phyloP scores from a whole-genome alignment of 2,888 invertebrate species.

The Tineola bisselliella region DNA sequence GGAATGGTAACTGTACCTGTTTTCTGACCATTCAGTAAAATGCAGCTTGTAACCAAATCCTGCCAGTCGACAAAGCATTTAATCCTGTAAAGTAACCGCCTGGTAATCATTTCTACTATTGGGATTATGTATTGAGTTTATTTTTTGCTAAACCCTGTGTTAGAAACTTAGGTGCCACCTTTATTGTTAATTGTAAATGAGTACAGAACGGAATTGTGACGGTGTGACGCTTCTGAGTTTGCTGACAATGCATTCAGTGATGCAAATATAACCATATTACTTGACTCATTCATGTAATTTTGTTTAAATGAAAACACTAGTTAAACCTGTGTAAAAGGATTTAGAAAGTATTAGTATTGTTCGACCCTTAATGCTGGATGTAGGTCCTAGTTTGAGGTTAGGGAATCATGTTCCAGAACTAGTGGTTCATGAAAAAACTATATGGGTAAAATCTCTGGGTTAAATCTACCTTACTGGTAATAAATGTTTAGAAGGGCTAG shows the following conservation, averaged over 20 bases:
- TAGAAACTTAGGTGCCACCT: background rate
- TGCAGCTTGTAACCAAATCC: constrained; percentile 26
- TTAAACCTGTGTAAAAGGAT: background rate
- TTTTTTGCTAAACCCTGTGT: background rate
- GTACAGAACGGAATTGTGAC: constrained; percentile 36
- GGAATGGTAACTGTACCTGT: constrained; percentile 50
- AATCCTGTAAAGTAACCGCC: constrained; percentile 9
- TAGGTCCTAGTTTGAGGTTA: no score
- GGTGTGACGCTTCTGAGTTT: constrained; percentile 45
- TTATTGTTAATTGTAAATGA: constrained; percentile 44
- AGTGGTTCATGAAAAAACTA: no score
- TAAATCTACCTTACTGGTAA: no score
- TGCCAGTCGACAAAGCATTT: background rate
- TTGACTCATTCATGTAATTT: constrained; percentile 25
- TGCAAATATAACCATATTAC: constrained; percentile 41
- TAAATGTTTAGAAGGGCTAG: no score
- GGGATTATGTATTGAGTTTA: constrained; percentile 3
- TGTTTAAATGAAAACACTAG: background rate
- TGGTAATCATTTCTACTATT: constrained; percentile 3
- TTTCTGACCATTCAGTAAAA: constrained; percentile 35
- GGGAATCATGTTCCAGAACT: no score
- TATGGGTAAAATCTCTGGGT: no score
- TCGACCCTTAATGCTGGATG: no score
- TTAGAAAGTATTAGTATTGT: no score
- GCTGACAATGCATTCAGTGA: constrained; percentile 40